Base-by-base conservation (phyloP, 1,140 invertebrate species). In the Ceratina calcarata region DNA sequence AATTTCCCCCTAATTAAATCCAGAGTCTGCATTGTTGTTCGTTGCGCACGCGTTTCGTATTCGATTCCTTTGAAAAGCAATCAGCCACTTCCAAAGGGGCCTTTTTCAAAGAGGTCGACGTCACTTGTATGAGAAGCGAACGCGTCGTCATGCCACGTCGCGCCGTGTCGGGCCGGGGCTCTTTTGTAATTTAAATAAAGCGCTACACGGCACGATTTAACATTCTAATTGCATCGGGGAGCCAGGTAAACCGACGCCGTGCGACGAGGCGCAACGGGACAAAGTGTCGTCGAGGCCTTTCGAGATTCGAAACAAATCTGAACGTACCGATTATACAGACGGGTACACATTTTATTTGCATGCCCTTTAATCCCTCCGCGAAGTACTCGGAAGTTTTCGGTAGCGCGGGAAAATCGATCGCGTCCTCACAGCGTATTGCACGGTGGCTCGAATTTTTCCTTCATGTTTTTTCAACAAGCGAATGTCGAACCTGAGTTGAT, bases 161-260 rank as follows among this genome's bases (percentile, higher is more conserved):
- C 27, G 2, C 4, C 27, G 27, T 32, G 27, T 32, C 27, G 27
- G 27, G 27, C 2, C 53, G 53, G 53, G 18, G 53, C 12, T 18
- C 53, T 55, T 55, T 55, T 55, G 53, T 55, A 55, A 55, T 55
- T 55, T 13, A 55, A 55, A 55, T 55, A 55, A 55, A 55, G 53
- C 53, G 12, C 53, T 13, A 55, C 53, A 18, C 18, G 53, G 18
- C 53, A 18, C 53, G 53, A 55, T 55, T 55, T 55, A 55, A 55
- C 53, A 55, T 55, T 55, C 53, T 55, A 55, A 55, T 55, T 55
- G 53, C 53, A 32, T 32, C 27, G 27, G 27, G 53, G 12, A 18
- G 12, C 53, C 53, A 55, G 12, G 12, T 55, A 55, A 55, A 55
- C 53, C 53, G 53, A 55, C 18, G 53, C 27, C 27, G 27, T 32